Percentiles rank a stretch among this genome's conserved stretches.
Evolutionary conservation across 1,140 invertebrate species (phyloP).

Genomic region (Atta texana): DNA sequence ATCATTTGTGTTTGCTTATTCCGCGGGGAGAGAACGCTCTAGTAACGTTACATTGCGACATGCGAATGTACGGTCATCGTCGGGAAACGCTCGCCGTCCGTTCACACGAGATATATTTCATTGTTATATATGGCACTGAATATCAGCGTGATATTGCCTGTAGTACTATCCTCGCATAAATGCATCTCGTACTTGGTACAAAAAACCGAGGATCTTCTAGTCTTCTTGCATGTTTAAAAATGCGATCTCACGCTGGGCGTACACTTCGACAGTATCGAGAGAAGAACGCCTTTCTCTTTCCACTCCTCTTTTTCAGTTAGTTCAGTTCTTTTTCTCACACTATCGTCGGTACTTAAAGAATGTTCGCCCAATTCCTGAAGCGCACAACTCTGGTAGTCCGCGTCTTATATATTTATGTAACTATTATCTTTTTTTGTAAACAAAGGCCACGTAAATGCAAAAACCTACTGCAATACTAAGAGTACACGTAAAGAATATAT

Average conservation of each 20-base stretch:
- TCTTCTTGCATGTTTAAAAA: conserved; percentile 27
- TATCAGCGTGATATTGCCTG: conserved; percentile 68
- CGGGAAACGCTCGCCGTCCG: conserved; percentile 49
- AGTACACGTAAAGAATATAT: conserved; percentile 44
- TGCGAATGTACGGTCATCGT: conserved; percentile 68
- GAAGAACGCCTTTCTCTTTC: neutral
- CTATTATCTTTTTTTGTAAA: conserved; percentile 69
- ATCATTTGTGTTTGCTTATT: conserved; percentile 75
- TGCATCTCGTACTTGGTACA: conserved; percentile 47
- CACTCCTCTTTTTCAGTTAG: neutral
- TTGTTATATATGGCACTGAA: conserved; percentile 78
- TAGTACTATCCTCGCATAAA: conserved; percentile 6
- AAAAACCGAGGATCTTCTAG: conserved; percentile 25
- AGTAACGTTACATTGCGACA: conserved; percentile 55
- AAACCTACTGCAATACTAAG: conserved; percentile 73
- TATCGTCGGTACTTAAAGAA: neutral
- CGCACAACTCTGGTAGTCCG: conserved; percentile 36
- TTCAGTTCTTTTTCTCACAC: neutral
- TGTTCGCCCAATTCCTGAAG: conserved; percentile 11
- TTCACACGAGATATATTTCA: conserved; percentile 21
- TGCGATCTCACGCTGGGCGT: conserved; percentile 32
- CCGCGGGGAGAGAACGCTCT: conserved; percentile 68
- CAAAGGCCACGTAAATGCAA: conserved; percentile 81
- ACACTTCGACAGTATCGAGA: conserved; percentile 28
- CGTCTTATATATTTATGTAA: conserved; percentile 66